A percentile compares a stretch with the other conserved stretches of the same genome.
Conservation (phyloP, 2,113 vertebrate genomes). For the Nettapus auritus region DNA sequence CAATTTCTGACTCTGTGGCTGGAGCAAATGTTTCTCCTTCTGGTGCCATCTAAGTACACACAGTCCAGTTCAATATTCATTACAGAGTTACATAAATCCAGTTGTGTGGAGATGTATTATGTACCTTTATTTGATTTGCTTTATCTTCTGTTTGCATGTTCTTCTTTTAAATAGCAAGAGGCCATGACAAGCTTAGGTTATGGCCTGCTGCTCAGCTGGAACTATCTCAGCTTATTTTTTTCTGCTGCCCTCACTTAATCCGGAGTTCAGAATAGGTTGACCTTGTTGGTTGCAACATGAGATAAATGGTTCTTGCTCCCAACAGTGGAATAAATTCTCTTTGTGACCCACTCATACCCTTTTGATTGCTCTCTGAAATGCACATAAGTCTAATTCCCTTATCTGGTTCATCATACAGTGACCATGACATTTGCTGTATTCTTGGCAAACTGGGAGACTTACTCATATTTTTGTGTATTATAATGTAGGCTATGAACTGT, state of each 20-base stretch:
- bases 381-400: neutral
- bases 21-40: neutral
- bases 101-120: neutral
- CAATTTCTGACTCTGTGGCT: neutral
- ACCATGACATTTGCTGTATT: neutral
- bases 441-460: neutral
- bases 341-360: neutral
- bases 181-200: neutral
- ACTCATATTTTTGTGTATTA: neutral
- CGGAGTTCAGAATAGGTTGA: neutral
- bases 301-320: neutral
- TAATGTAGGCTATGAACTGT: neutral
- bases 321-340: neutral
- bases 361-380: neutral
- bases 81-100: neutral
- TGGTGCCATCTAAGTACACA: neutral
- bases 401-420: neutral
- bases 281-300: neutral
- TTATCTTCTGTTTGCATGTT: neutral
- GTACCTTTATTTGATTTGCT: neutral
- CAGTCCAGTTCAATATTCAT: neutral
- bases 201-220: neutral
- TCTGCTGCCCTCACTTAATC: neutral
- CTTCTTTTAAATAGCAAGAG: neutral
- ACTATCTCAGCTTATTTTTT: conserved; percentile 10